Evolutionary conservation across 2,113 vertebrate species (phyloP), one percentile per base, ranked within the genome.

Genomic region (Sitta europaea): DNA sequence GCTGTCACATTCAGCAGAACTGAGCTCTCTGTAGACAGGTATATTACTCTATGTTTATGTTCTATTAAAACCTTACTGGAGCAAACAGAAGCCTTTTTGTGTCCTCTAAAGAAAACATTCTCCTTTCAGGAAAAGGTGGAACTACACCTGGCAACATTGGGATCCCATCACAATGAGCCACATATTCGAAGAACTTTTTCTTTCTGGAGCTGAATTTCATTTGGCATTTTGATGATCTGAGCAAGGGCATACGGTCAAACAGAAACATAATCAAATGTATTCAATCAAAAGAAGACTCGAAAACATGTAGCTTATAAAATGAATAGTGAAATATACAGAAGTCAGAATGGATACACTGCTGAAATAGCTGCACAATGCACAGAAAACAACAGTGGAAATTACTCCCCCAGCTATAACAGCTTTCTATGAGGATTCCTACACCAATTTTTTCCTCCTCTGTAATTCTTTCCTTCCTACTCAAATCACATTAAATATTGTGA

Each of bases 11-110:
- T 75, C 55, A 75, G 62, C 54, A 90, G 66, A 79, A 90, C n/a
- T 27, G 54, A 66, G 23, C 24, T 85, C 71, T 75, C 62, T 67
- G 54, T 18, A 90, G 65, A 65, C 19, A 59, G 40, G 48, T 70
- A 57, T 11, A 50, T 2, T 61, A 31, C 35, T 88, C 42, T 63
- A 1, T 12, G 31, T 48, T 93, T 68, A 88, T 42, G 11, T 35
- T 79, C 62, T 27, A 93, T 45, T 42, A 79, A 57, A 79, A 65
- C 23, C 70, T 78, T 15, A 73, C 47, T 51, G 54, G 25, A 76
- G 63, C 36, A 94, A 92, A 93, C 45, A 88, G 85, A 94, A 90
- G 71, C 24, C 48, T 75, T 96, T 86, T 93, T n/a, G 54, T 94
- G 54, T 70, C 82, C 66, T 70, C 42, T 66, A 43, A 76, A 35